Base-by-base conservation (phyloP, 2,113 vertebrate species). In the Gila orcuttii region DNA sequence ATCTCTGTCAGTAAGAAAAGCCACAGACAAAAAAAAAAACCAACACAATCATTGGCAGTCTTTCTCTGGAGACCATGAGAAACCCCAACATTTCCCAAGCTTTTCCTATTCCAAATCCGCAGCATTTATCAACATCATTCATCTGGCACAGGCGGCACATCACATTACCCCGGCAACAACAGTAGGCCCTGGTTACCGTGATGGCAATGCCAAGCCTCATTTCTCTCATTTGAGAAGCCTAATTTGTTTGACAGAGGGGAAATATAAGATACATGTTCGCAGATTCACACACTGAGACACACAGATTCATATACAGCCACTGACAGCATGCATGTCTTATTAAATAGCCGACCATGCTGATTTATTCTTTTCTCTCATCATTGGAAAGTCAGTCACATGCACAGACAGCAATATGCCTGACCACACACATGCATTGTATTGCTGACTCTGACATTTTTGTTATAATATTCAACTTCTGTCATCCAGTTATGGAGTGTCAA, bases 61-160 rank as follows among this genome's bases (percentile, higher is more conserved):
- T 59, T 79, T 73, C 52, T 25, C 17, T 4, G 5, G 23, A 57
- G 66, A 69, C 1, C 60, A 45, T 81, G 60, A 83, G 42, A 83
- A 83, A 77, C 25, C 47, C 21, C 17, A 7, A 60, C 60, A 76
- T 66, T 76, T 75, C 66, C 57, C 85, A 73, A 42, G 85, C 39
- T 69, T 77, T 69, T 69, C 23, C 60, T 52, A 39, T 75, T 77
- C 45, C 52, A 1, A 66, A 28, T 17, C 59, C 47, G 28, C 71
- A 77, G 64, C 71, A 86, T 86, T 62, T 81, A 86, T 82, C 64
- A 82, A 64, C 85, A 76, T 86, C 85, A 86, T 39, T 73, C 59
- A 69, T 76, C 31, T 86, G 85, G 85, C 60, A 86, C 55, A 36
- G 33, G 12, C 52, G 8, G 64, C 59, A 73, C 59, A 82, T 50